Percentiles rank a stretch among this genome's conserved stretches.
Evolutionary conservation across 1,140 invertebrate genomes (phyloP).

Genomic region (Brachionus plicatilis): DNA sequence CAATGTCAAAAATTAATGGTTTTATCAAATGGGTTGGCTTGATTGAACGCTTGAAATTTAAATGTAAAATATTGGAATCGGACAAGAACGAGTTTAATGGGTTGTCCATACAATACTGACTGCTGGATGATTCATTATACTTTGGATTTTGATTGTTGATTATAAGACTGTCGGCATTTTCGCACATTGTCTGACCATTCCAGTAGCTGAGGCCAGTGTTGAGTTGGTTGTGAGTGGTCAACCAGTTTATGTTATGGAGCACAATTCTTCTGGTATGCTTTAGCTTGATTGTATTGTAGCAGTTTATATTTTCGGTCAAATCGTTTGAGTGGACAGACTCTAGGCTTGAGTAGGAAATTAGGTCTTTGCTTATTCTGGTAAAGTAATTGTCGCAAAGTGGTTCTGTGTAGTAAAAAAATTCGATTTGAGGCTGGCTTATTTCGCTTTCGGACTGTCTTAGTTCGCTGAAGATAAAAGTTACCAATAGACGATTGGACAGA

Average conservation of each 20-base stretch:
- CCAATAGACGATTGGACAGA: not conserved
- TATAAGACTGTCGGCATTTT: not conserved
- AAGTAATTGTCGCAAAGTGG: slow-evolving; percentile 4
- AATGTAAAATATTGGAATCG: not conserved
- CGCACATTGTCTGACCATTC: not conserved
- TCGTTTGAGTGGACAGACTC: not conserved
- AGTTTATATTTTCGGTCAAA: not conserved
- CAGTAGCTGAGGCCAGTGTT: not conserved
- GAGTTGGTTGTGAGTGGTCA: not conserved
- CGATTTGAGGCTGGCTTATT: not conserved
- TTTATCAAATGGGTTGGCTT: not conserved
- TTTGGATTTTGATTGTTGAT: slow-evolving; percentile 31
- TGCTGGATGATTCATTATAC: not conserved
- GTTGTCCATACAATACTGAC: slow-evolving; percentile 26
- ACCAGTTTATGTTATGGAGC: slow-evolving; percentile 12
- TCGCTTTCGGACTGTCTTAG: not conserved
- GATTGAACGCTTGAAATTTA: not conserved
- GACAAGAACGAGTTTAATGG: slow-evolving; percentile 11
- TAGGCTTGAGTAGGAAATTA: not conserved
- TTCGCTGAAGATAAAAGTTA: not conserved
- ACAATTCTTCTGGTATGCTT: not conserved
- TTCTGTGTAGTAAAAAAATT: slow-evolving; percentile 27
- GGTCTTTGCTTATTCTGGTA: not conserved
- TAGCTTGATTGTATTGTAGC: not conserved
- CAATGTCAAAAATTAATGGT: slow-evolving; percentile 19